Evolutionary conservation across 2,888 invertebrate genomes (phyloP).

Genomic region (Drosophila diplacantha): DNA sequence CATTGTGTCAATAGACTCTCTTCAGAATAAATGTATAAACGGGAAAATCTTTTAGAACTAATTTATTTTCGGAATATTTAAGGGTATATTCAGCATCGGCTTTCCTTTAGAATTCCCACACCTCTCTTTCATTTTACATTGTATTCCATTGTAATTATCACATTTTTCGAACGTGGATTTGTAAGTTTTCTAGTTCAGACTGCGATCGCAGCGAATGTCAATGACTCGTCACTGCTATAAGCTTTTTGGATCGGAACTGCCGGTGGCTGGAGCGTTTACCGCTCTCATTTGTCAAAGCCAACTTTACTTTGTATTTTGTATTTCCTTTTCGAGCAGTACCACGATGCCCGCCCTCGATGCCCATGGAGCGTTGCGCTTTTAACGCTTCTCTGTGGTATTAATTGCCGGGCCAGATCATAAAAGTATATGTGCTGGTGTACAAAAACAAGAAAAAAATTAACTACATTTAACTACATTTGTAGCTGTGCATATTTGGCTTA

Average conservation of each 20-base stretch:
- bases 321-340: conserved; percentile 1
- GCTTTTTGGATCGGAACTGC: conserved; percentile 51
- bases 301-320: conserved; percentile 5
- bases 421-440: conserved; percentile 33
- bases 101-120: background rate
- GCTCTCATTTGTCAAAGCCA: conserved; percentile 51
- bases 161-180: conserved; percentile 33
- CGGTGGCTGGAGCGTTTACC: conserved; percentile 51
- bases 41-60: background rate
- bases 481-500: conserved; percentile 39
- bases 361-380: conserved; percentile 65
- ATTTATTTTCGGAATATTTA: background rate
- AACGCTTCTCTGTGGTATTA: conserved; percentile 60
- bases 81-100: conserved; percentile 11
- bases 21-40: background rate
- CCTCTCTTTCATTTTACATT: conserved; percentile 22
- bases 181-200: conserved; percentile 61
- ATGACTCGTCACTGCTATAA: conserved; percentile 59
- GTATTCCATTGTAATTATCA: conserved; percentile 55
- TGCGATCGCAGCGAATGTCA: conserved; percentile 43
- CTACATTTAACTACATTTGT: conserved; percentile 31
- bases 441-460: conserved; percentile 13
- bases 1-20: background rate
- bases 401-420: conserved; percentile 62
- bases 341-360: conserved; percentile 64